Percentiles rank a stretch among this genome's conserved stretches.
phyloP scores from a whole-genome alignment of 1,140 invertebrate species.

The Panagrolaimus sp. region DNA sequence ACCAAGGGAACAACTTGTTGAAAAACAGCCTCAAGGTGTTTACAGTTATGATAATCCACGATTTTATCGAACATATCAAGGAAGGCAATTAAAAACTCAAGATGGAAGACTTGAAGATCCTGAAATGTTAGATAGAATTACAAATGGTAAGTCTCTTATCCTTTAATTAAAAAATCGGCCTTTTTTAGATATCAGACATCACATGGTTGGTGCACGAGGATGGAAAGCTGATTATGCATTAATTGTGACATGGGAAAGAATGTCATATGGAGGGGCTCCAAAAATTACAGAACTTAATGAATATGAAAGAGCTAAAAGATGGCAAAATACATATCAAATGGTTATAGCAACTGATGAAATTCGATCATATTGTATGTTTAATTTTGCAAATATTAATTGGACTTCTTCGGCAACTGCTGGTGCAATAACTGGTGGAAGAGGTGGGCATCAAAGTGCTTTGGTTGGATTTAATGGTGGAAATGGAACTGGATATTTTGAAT shows the following conservation, averaged over 20 bases:
- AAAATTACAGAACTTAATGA: conserved; percentile 38
- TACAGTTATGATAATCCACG: conserved; percentile 38
- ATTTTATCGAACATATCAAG: conserved; percentile 36
- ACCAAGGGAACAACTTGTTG: conserved; percentile 22
- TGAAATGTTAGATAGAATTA: conserved; percentile 76
- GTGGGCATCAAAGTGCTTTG: conserved; percentile 71
- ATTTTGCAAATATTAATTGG: conserved; percentile 83
- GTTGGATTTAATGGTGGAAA: conserved; percentile 74
- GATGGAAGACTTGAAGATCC: conserved; percentile 66
- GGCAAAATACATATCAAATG: conserved; percentile 70
- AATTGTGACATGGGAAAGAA: conserved; percentile 88
- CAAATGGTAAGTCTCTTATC: conserved; percentile 57
- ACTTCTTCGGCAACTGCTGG: conserved; percentile 80
- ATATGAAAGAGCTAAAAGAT: conserved; percentile 62
- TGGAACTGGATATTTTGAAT: conserved; percentile 65
- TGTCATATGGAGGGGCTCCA: conserved; percentile 71
- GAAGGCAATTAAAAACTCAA: conserved; percentile 62
- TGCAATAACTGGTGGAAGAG: conserved; percentile 61
- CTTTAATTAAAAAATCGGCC: neutral
- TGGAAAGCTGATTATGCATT: conserved; percentile 80
- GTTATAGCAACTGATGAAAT: conserved; percentile 86
- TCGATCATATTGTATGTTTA: conserved; percentile 85
- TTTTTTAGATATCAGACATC: conserved; percentile 71
- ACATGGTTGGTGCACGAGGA: conserved; percentile 79
- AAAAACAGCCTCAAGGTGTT: conserved; percentile 33